Percentiles rank a stretch among this genome's conserved stretches.
phyloP scores from a whole-genome alignment of 2,888 invertebrate species.

The Thera obeliscata region DNA sequence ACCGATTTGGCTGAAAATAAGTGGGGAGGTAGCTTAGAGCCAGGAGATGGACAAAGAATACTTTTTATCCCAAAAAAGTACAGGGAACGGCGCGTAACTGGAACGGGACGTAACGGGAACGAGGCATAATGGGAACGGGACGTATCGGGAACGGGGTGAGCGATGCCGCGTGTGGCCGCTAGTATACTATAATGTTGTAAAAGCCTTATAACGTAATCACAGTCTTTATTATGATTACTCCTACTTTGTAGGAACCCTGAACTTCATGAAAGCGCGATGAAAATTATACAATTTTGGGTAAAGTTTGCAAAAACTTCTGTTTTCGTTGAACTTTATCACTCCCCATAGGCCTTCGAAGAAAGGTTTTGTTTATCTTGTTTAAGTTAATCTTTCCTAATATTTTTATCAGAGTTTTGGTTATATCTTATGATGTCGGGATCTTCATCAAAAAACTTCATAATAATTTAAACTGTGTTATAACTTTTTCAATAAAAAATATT shows the following conservation, averaged over 20 bases:
- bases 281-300: slow-evolving; percentile 29
- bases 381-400: slow-evolving; percentile 8
- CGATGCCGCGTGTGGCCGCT: no score
- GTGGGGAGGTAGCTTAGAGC: no score
- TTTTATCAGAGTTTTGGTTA: slow-evolving; percentile 6
- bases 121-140: no score
- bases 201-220: no score
- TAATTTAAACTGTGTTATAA: no score
- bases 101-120: no score
- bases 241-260: background rate
- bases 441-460: background rate
- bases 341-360: slow-evolving; percentile 13
- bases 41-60: no score
- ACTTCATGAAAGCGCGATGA: slow-evolving; percentile 26
- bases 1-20: no score
- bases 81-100: no score
- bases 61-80: no score
- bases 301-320: slow-evolving; percentile 25
- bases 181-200: background rate
- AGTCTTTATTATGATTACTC: background rate
- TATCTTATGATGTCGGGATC: background rate
- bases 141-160: no score
- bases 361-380: slow-evolving; percentile 22
- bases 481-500: no score
- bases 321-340: slow-evolving; percentile 26